Evolutionary conservation across 2,888 invertebrate species (phyloP).

Genomic region (Drosophila vallismaia): DNA sequence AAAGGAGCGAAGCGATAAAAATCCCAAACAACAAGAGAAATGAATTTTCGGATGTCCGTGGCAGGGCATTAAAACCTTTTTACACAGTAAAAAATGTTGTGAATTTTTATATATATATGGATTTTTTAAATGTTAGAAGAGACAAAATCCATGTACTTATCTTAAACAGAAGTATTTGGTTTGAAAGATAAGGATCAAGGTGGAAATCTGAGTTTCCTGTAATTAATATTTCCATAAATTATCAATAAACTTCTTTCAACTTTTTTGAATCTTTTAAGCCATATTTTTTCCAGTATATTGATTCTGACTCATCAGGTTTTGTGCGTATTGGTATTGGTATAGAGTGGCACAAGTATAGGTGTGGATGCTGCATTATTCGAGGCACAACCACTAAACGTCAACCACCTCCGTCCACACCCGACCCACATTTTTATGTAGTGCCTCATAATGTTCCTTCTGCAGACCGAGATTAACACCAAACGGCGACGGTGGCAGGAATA

Average conservation of each 20-base stretch:
- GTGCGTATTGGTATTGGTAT: constrained; percentile 40
- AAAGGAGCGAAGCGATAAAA: constrained; percentile 49
- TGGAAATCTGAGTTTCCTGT: too few species aligned
- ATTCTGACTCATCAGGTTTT: constrained; percentile 24
- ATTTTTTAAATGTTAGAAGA: neutral
- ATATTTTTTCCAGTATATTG: constrained; percentile 1
- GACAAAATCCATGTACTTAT: too few species aligned
- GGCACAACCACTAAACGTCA: constrained; percentile 78
- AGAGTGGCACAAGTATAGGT: constrained; percentile 21
- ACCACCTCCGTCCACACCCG: constrained; percentile 68
- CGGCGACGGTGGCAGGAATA: constrained; percentile 25
- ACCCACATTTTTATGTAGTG: constrained; percentile 62
- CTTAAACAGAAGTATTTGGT: too few species aligned
- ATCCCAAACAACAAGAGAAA: constrained; percentile 41
- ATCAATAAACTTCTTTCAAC: too few species aligned
- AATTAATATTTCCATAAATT: too few species aligned
- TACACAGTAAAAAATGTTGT: neutral
- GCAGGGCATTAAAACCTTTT: constrained; percentile 56
- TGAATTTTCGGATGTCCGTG: constrained; percentile 46
- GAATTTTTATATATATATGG: neutral
- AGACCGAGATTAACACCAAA: constrained; percentile 56
- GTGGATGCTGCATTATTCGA: constrained; percentile 62
- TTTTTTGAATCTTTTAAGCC: too few species aligned
- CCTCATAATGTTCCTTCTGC: constrained; percentile 52
- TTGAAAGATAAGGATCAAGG: too few species aligned